Percentiles rank a stretch among this genome's conserved stretches.
phyloP scores from a whole-genome alignment of 2,888 invertebrate genomes.

The Euplexia lucipara region DNA sequence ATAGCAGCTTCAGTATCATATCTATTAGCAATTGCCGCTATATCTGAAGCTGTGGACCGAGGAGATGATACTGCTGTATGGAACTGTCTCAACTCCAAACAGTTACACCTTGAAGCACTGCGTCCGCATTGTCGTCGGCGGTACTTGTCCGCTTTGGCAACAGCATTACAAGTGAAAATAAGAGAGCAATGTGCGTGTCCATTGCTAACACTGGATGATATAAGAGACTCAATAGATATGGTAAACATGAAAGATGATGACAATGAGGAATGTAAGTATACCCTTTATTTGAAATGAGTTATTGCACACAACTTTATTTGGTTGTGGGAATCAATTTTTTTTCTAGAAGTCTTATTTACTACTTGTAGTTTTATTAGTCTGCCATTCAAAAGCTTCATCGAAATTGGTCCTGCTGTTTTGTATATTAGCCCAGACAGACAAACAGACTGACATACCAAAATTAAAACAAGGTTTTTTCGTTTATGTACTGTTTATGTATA shows the following conservation, averaged over 20 bases:
- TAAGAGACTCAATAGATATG: constrained; percentile 92
- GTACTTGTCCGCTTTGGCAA: constrained; percentile 88
- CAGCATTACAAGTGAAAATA: constrained; percentile 87
- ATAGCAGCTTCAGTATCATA: constrained; percentile 91
- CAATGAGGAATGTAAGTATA: constrained; percentile 89
- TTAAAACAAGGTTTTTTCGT: too few species aligned
- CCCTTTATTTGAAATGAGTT: background rate
- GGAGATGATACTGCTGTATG: constrained; percentile 91
- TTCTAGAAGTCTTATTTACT: too few species aligned
- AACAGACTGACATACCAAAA: too few species aligned
- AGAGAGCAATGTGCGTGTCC: constrained; percentile 87
- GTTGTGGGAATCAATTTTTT: too few species aligned
- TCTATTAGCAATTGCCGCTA: constrained; percentile 91
- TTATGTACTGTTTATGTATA: too few species aligned
- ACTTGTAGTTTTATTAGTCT: too few species aligned
- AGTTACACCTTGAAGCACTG: constrained; percentile 88
- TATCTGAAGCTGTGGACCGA: constrained; percentile 92
- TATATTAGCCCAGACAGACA: too few species aligned
- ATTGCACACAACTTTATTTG: background rate
- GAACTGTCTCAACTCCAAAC: constrained; percentile 86
- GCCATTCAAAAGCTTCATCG: too few species aligned
- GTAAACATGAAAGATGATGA: constrained; percentile 92
- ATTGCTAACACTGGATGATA: constrained; percentile 92
- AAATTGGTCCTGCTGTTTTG: too few species aligned
- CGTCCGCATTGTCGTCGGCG: constrained; percentile 90